These are phyloP conservation scores for Marasmarcha lunaedactyla DNA, from an alignment of 2,888 invertebrate species.

Conservation along the genomic window DNA sequence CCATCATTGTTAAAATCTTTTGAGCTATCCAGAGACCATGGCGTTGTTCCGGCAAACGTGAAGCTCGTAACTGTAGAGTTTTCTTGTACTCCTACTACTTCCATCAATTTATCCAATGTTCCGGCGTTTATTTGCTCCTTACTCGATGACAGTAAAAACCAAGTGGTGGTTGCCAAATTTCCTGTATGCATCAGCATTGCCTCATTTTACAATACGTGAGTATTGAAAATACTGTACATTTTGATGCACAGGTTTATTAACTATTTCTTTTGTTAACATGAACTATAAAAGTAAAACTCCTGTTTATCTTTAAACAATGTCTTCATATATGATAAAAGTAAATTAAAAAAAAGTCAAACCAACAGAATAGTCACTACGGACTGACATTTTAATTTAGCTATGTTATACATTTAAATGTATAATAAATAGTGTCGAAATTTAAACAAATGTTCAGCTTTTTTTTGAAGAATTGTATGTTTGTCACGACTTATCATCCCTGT, in stretches of 20 bases:
- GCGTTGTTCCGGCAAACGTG: conserved; percentile 34
- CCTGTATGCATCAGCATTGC: conserved; percentile 53
- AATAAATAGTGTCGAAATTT: too few species aligned
- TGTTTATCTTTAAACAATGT: too few species aligned
- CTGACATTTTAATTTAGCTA: too few species aligned
- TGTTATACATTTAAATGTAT: too few species aligned
- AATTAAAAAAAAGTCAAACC: too few species aligned
- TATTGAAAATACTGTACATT: conserved; percentile 4
- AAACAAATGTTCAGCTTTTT: too few species aligned
- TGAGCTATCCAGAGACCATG: conserved; percentile 38
- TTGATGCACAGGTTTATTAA: too few species aligned
- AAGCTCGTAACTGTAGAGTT: conserved; percentile 41
- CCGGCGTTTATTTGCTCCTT: conserved; percentile 52
- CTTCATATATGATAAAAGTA: too few species aligned
- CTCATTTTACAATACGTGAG: conserved; percentile 62
- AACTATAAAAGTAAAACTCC: too few species aligned
- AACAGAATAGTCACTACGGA: too few species aligned
- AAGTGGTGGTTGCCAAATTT: conserved; percentile 58
- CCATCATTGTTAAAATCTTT: conserved; percentile 44
- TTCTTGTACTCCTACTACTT: conserved; percentile 48
- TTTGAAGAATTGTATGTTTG: too few species aligned
- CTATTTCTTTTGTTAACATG: neutral
- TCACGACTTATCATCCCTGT: too few species aligned
- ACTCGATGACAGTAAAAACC: conserved; percentile 51
- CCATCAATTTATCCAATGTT: conserved; percentile 47